phyloP scores from a whole-genome alignment of 1,140 invertebrate species.

The Polypedilum pembai region DNA sequence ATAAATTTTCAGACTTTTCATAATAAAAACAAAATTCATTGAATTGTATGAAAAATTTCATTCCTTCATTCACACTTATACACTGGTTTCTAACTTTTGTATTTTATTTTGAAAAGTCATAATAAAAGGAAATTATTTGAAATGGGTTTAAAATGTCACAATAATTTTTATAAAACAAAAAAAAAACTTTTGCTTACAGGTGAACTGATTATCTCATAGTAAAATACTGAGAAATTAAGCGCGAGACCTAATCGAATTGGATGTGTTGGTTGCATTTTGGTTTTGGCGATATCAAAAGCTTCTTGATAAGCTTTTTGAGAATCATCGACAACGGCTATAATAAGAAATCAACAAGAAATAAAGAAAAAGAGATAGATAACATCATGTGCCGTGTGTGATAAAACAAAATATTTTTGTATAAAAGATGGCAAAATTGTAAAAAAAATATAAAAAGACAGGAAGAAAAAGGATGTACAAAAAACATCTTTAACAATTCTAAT shows the following conservation, averaged over 20 bases:
- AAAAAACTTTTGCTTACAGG: conserved; percentile 45
- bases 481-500: too few relatives aligned
- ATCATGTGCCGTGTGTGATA: not conserved
- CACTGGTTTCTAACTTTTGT: not conserved
- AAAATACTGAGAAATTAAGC: conserved; percentile 98
- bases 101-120: not conserved
- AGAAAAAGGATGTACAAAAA: not conserved
- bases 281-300: conserved; percentile 97
- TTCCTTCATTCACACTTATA: not conserved
- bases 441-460: not conserved
- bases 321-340: conserved; percentile 90
- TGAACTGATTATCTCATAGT: conserved; percentile 98
- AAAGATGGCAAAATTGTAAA: not conserved
- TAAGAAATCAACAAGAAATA: conserved; percentile 13
- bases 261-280: conserved; percentile 97
- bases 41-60: not conserved
- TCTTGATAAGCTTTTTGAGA: conserved; percentile 98
- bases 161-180: not conserved
- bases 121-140: not conserved
- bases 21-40: too few relatives aligned
- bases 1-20: too few relatives aligned
- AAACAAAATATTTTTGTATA: not conserved
- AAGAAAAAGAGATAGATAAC: not conserved
- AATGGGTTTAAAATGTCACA: too few relatives aligned
- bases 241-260: conserved; percentile 93